phyloP scores from a whole-genome alignment of 2,113 vertebrate genomes.

The Oxyruncus cristatus region DNA sequence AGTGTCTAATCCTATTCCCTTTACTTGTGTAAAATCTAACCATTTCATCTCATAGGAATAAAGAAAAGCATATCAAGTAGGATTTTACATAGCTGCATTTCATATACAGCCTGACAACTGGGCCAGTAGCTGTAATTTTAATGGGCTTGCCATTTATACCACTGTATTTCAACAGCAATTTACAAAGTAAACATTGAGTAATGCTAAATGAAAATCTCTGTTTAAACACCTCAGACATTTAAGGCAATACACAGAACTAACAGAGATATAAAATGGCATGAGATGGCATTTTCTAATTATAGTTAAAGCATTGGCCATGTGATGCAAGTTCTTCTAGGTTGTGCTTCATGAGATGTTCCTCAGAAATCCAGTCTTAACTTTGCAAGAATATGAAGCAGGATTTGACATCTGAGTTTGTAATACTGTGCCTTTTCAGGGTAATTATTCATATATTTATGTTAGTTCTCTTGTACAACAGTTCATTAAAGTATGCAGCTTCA shows the following conservation, averaged over 20 bases:
- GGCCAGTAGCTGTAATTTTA: background rate
- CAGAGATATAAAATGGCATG: background rate
- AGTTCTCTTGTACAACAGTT: background rate
- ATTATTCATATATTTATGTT: background rate
- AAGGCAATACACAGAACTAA: background rate
- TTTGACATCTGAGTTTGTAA: background rate
- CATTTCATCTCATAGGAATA: background rate
- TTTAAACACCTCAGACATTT: background rate
- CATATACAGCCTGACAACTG: background rate
- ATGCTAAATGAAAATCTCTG: background rate
- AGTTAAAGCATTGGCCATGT: rapidly evolving
- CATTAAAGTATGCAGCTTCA: background rate
- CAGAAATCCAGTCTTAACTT: background rate
- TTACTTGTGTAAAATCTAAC: background rate
- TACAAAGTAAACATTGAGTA: background rate
- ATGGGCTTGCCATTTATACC: background rate
- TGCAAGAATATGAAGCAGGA: background rate
- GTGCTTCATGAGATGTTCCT: background rate
- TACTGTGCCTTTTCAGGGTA: background rate
- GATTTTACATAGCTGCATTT: background rate
- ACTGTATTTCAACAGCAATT: constrained; percentile 10
- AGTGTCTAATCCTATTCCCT: background rate
- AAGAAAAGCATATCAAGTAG: background rate
- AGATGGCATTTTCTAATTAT: background rate
- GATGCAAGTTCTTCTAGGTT: background rate